phyloP scores from a whole-genome alignment of 2,113 vertebrate species.

The Emydura subglobosa region DNA sequence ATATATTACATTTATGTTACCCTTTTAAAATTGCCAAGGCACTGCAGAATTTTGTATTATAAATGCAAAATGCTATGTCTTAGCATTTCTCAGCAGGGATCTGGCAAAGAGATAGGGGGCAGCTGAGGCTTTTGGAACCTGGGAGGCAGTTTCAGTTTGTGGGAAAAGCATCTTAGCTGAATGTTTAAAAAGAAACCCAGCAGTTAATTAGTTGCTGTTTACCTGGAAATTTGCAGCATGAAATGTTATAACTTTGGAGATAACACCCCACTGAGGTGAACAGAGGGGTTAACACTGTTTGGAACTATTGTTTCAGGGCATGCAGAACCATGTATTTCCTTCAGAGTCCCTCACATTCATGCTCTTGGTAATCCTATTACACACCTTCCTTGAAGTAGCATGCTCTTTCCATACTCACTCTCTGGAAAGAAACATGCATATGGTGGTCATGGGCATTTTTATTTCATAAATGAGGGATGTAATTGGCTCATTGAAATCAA shows the following conservation, averaged over 20 bases:
- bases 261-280: not conserved
- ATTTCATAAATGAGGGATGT: conserved; percentile 24
- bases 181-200: not conserved
- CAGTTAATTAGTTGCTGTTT: not conserved
- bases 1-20: conserved; percentile 2
- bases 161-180: not conserved
- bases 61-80: not conserved
- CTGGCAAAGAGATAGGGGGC: not conserved
- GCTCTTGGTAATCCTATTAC: conserved; percentile 8
- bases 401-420: not conserved
- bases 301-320: not conserved
- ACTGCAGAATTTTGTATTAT: not conserved
- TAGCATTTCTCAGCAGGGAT: not conserved
- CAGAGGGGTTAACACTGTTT: not conserved
- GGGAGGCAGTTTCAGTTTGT: not conserved
- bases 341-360: not conserved
- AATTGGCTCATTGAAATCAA: conserved; percentile 58
- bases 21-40: not conserved
- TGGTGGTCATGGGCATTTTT: conserved; percentile 45
- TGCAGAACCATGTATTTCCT: conserved; percentile 17
- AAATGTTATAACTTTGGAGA: not conserved
- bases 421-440: not conserved
- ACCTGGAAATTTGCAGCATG: not conserved
- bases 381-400: not conserved
- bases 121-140: not conserved